Evolutionary conservation across 2,113 vertebrate species (phyloP).

Genomic region (Pithys albifrons): DNA sequence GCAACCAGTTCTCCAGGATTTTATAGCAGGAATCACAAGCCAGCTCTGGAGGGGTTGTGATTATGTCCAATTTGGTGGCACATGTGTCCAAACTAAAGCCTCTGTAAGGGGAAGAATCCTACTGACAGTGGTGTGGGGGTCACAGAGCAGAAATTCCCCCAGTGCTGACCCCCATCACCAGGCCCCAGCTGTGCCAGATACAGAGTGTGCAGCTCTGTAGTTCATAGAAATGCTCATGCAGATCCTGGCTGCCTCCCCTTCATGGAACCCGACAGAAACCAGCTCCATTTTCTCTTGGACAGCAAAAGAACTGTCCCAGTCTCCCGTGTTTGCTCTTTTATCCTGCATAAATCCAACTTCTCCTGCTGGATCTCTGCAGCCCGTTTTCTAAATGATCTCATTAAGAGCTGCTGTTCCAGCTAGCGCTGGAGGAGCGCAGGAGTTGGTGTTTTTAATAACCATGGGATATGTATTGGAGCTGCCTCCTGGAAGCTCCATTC

Average conservation of each 20-base stretch:
- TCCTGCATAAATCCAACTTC: background rate
- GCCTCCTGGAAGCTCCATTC: slow-evolving; percentile 53
- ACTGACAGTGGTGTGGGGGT: background rate
- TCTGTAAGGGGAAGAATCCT: background rate
- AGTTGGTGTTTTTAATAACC: slow-evolving; percentile 50
- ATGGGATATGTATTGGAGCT: background rate
- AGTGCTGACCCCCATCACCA: background rate
- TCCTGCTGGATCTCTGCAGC: slow-evolving; percentile 32
- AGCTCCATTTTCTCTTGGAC: background rate
- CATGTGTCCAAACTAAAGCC: background rate
- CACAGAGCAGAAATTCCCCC: background rate
- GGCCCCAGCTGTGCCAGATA: background rate
- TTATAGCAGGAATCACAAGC: background rate
- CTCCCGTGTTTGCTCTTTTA: background rate
- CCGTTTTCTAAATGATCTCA: slow-evolving; percentile 37
- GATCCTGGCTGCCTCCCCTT: background rate
- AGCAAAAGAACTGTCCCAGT: background rate
- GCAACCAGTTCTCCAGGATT: background rate
- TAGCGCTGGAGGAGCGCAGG: background rate
- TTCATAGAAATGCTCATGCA: background rate
- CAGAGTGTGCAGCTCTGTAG: background rate
- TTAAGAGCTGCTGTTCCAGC: slow-evolving; percentile 36
- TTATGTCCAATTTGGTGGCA: background rate
- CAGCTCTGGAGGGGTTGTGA: background rate
- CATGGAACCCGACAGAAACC: background rate